Base-by-base conservation (phyloP, 37 sponge, comb jelly and placozoan genomes). In the Axinella damicornis region DNA sequence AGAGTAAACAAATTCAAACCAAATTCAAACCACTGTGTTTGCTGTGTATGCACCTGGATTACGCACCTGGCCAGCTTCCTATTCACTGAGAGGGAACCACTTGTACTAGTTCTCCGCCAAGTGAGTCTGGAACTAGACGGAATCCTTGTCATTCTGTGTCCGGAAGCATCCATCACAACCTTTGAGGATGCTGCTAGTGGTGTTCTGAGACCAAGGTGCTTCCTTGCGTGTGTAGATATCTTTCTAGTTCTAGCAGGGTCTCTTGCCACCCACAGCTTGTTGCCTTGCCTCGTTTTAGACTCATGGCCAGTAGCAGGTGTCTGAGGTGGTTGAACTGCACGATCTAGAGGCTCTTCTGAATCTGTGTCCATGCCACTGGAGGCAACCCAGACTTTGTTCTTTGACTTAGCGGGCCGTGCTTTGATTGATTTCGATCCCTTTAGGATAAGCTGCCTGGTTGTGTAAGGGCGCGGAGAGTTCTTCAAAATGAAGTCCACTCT, bases 241-340 rank as follows among this genome's bases (percentile, higher is more conserved):
- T 36, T 58, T 57, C 78, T 52, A 5, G 14, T 11, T 11, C 52
- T 4, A 27, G 18, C 14, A 21, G 18, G 21, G 19, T 71, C 25
- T 16, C 70, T 63, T 21, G 76, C 38, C 52, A 88, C 61, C 88
- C 88, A 88, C 53, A 76, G 88, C n/a, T 57, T 73, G 54, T 88
- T 88, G 38, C 88, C 88, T 33, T 39, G 82, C 38, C 31, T 81
- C 0, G 88, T 81, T 25, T 81, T 88, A 12, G 30, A 32, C 66
- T 88, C 88, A 66, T 22, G 71, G 1, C 88, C 87, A 65, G 52
- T 31, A 46, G 46, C 4, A 46, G 9, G 9, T 9, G 4, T 46
- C 46, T 46, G 46, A 18, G 65, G 52, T n/a, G 13, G 31, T 18
- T 2, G 36, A 13, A 63, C 32, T 37, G 17, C 39, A 61, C 5